A percentile compares a stretch with the other conserved stretches of the same genome.
Conservation (phyloP, 2,797 vertebrate genomes). For the Pteronotus mesoamericanus region DNA sequence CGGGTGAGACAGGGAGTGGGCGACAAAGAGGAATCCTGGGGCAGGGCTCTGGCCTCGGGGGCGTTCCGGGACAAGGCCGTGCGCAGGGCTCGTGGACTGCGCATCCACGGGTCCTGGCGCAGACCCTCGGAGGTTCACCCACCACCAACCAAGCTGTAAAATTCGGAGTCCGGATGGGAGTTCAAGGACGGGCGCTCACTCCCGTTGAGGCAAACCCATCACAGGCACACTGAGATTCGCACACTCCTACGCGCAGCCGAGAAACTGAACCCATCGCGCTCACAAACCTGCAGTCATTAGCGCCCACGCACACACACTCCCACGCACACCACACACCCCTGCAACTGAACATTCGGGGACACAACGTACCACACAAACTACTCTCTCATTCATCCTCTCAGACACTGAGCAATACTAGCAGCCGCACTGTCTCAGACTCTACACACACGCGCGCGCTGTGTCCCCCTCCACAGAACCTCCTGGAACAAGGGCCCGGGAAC, state of each 20-base stretch:
- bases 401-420: background rate
- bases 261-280: background rate
- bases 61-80: background rate
- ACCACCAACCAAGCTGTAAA: background rate
- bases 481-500: background rate
- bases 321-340: background rate
- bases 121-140: background rate
- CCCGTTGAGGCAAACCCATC: background rate
- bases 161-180: background rate
- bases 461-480: background rate
- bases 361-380: background rate
- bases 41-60: background rate
- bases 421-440: background rate
- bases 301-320: background rate
- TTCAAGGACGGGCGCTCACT: background rate
- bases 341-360: background rate
- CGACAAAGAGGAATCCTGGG: background rate
- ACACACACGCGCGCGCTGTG: background rate
- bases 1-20: background rate
- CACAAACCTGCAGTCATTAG: background rate
- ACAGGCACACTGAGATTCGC: background rate
- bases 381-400: background rate
- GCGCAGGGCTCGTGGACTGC: background rate
- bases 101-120: background rate
- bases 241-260: background rate